Base-by-base conservation (phyloP, 2,797 vertebrate species). In the Erpetoichthys calabaricus region DNA sequence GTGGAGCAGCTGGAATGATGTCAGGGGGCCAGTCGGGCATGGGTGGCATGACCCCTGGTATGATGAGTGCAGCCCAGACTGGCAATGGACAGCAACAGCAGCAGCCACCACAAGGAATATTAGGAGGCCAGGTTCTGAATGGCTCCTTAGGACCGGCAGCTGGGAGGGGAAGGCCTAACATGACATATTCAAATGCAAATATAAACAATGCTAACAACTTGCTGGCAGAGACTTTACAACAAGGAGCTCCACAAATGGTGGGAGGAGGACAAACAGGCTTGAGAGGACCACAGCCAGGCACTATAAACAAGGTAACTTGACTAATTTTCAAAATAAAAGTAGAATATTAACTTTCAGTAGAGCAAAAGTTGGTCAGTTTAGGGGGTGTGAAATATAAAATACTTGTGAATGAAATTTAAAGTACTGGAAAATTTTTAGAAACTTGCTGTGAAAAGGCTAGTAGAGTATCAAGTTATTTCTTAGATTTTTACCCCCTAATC, bases 81-180 rank as follows among this genome's bases (percentile, higher is more conserved):
- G 89, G 87, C 68, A 92, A 82, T 2, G 75, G 83, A 59, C 90
- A 79, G 67, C 79, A 76, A 68, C 83, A 78, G 9, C 44, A 54
- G 56, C 57, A 57, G 7, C 63, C 59, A 25, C 75, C 77, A 61
- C 82, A 91, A 67, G 89, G 88, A 57, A 86, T 95, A 78, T 89
- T 97, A 80, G 92, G 88, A 55, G 91, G 89, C 7, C 95, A 94
- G 73, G 86, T 92, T 72, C 89, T 98, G 85, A 99, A 99, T 42
- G 95, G 95, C 66, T 92, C 91, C 0, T 85, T 87, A 71, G 85
- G 83, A 77, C 68, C 81, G 71, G 85, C 83, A 77, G 68, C 91
- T 56, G 86, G 94, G 74, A 91, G 94, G 73, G 83, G 77, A 5
- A 68, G 85, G 60, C 77, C 83, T 3, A 84, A 75, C 41, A 83